Base-by-base conservation (phyloP, 92 coral and sea anemone genomes). In the Metridium senile region DNA sequence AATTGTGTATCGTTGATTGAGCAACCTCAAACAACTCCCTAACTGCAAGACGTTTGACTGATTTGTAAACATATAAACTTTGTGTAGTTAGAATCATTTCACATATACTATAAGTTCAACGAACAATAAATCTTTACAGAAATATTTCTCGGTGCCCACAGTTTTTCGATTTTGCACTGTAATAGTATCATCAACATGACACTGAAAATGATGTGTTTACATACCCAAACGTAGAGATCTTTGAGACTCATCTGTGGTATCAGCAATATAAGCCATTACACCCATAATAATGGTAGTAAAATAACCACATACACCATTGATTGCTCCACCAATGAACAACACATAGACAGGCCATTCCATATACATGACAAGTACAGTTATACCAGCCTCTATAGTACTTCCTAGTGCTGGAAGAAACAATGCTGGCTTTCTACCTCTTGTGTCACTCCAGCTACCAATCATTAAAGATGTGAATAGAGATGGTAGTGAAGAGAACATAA, bases 391-490 rank as follows among this genome's bases (percentile, higher is more conserved):
- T 26, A 90, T 30, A 29, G 88, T 26, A 45, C 87, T 87, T 26
- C 95, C 95, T 27, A 90, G 19, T 11, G 83, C 74, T 35, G 95
- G 95, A 0, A 82, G 54, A 19, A 77, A 56, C 2, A 90, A 73
- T 26, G 95, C 91, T 30, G 95, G 95, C 26, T 75, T 82, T 11
- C 95, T 74, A 43, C 95, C 95, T 21, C 80, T 86, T 19, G 61
- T 46, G 62, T 90, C 95, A 29, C 91, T 87, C 95, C 95, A 90
- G 26, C 87, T 70, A 1, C 95, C 95, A 70, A 90, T 80, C 43
- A 90, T 75, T 30, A 90, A 70, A 1, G 95, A 81, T 22, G 83
- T 74, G 47, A 86, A 78, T 11, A 90, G 66, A 0, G 95, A 83
- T n/a, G 91, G 95, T 29, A 90, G 52, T 30, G 91, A 75, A 0